These are phyloP conservation scores for Ciconia maguari DNA, from an alignment of 2,113 vertebrate species.

Conservation along the genomic window DNA sequence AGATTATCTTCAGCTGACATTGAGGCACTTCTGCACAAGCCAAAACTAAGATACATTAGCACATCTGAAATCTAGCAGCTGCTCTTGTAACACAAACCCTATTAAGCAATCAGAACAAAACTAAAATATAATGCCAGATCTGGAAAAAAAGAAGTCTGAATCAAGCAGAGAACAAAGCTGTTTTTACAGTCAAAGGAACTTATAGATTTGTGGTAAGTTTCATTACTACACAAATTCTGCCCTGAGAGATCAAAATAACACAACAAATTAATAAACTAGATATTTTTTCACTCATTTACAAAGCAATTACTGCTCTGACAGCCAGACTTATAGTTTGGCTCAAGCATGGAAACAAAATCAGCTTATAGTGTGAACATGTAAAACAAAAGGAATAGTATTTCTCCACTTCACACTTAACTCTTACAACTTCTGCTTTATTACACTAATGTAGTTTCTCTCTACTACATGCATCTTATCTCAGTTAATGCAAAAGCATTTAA, in stretches of 20 bases:
- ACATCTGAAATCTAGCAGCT: not conserved
- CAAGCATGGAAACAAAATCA: not conserved
- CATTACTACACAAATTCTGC: not conserved
- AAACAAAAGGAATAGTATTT: not conserved
- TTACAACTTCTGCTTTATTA: conserved; percentile 1
- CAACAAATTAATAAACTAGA: rapidly evolving
- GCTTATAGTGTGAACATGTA: not conserved
- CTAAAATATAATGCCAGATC: not conserved
- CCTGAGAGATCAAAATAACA: not conserved
- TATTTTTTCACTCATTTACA: not conserved
- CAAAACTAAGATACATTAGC: not conserved
- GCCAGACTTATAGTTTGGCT: not conserved
- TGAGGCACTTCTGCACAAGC: not conserved
- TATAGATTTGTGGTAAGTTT: not conserved
- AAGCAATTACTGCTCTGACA: not conserved
- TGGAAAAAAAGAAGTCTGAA: not conserved
- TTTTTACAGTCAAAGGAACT: not conserved
- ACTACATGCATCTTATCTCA: not conserved
- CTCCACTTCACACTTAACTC: not conserved
- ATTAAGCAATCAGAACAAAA: not conserved
- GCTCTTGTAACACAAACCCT: not conserved
- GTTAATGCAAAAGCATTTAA: not conserved
- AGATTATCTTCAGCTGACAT: not conserved
- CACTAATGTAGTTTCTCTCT: not conserved
- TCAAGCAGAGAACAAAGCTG: not conserved